Base-by-base conservation (phyloP, 2,888 invertebrate genomes). In the Amphipoea lucens region DNA sequence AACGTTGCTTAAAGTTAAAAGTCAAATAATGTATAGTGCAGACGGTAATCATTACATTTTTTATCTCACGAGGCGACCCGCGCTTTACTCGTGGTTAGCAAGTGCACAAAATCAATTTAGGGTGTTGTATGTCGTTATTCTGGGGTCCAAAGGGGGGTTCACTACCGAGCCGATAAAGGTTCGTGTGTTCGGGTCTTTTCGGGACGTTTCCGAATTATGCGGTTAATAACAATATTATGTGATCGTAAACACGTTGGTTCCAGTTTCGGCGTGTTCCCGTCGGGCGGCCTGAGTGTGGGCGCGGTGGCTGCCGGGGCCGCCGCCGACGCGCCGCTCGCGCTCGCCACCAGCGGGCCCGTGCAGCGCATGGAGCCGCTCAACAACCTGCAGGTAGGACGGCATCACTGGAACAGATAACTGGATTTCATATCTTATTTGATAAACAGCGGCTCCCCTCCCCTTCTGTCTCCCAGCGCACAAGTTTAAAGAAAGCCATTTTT, bases 361-460 rank as follows among this genome's bases (percentile, higher is more conserved):
- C 99, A 99, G 96, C 98, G 99, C 83, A 99, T 99, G 99, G 99
- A 99, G 75, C 99, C 99, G 1, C 97, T 99, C 73, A 99, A 98
- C 91, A 99, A 99, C 95, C 97, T 99, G 71, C 99, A 99, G 97
- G 98, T 71, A 3, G 7, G 65, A 9, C 45, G 29, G 48, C 48
- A 3, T 0, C 48, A 12, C 0, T 12, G 48, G 48, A 48, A 0
- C 48, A 0, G 45, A 11, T 11, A 11, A 45, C 11, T 29, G n/a
- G 68, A 29, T 29, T 29, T 45, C 11, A 67, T 4, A 17, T n/a
- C 11, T 5, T 1, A 7, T 67, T n/a, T n/a, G 7, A n/a, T 11
- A 20, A 45, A 29, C 11, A 6, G 5, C 20, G 1, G 11, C 29
- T 45, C 45, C 45, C 45, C 45, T 12, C 12, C 45, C 5, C 23